Evolutionary conservation across 2,888 invertebrate species (phyloP).

Genomic region (Automeris io): DNA sequence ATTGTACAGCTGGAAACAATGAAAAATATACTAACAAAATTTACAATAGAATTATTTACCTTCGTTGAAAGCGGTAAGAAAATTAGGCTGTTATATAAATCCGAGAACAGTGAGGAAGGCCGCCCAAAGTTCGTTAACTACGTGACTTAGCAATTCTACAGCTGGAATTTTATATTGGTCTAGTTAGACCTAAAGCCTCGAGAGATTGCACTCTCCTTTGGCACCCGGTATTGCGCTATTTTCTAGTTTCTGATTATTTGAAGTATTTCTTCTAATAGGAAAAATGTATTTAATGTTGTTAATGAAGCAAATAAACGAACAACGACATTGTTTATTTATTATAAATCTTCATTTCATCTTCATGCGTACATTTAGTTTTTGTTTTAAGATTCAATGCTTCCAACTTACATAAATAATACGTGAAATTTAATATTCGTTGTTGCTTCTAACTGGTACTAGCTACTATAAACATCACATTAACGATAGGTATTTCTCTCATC

Average conservation of each 20-base stretch:
- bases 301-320: no score
- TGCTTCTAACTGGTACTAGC: no score
- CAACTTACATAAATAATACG: no score
- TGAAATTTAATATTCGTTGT: no score
- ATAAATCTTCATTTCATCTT: no score
- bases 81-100: slow-evolving; percentile 38
- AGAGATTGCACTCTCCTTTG: slow-evolving; percentile 15
- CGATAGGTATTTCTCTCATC: no score
- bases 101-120: slow-evolving; percentile 23
- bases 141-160: slow-evolving; percentile 37
- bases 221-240: slow-evolving; percentile 16
- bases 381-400: no score
- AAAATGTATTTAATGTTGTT: no score
- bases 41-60: slow-evolving; percentile 17
- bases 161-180: slow-evolving; percentile 28
- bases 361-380: no score
- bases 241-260: slow-evolving; percentile 18
- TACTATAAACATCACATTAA: no score
- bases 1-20: background rate
- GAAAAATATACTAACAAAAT: background rate
- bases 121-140: slow-evolving; percentile 23
- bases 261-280: slow-evolving; percentile 12
- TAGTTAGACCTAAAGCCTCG: slow-evolving; percentile 13
- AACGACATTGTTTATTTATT: no score
- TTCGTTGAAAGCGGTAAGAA: slow-evolving; percentile 9